phyloP scores from a whole-genome alignment of 2,797 vertebrate genomes.

The Taenioides sp. region DNA sequence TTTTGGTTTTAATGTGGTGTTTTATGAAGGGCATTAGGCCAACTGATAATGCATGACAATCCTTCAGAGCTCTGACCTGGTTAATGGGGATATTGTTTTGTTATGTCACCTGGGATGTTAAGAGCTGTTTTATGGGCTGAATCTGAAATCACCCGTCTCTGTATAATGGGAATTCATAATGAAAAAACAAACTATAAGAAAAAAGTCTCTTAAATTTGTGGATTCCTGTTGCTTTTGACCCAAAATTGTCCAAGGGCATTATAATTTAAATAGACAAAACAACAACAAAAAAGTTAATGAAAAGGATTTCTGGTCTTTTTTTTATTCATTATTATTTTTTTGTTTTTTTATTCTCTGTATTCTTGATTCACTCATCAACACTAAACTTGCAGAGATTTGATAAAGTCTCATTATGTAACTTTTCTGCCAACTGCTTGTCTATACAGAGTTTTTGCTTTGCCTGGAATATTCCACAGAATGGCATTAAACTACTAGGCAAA shows the following conservation, averaged over 20 bases:
- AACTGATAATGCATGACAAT: slow-evolving; percentile 2
- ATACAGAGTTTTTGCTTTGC: too few species aligned
- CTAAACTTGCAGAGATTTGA: too few species aligned
- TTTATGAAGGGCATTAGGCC: slow-evolving; percentile 27
- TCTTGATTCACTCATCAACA: too few species aligned
- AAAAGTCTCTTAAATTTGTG: background rate
- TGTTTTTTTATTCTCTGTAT: background rate
- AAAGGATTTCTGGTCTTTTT: background rate
- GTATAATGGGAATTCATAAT: background rate
- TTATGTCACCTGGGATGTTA: slow-evolving; percentile 4
- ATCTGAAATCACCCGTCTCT: slow-evolving; percentile 20
- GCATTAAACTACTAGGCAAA: too few species aligned
- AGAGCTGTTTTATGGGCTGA: slow-evolving; percentile 1
- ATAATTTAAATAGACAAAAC: too few species aligned
- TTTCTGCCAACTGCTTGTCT: too few species aligned
- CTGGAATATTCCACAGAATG: too few species aligned
- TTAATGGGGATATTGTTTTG: slow-evolving; percentile 2
- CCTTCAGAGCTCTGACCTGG: background rate
- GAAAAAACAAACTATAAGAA: background rate
- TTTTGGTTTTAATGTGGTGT: slow-evolving; percentile 25
- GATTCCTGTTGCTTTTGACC: background rate
- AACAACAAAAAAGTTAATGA: background rate
- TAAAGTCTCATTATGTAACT: too few species aligned
- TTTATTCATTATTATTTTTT: too few species aligned
- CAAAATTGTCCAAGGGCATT: background rate